A percentile compares a stretch with the other conserved stretches of the same genome.
Conservation (phyloP, 2,797 vertebrate species). For the Podarcis lilfordi region DNA sequence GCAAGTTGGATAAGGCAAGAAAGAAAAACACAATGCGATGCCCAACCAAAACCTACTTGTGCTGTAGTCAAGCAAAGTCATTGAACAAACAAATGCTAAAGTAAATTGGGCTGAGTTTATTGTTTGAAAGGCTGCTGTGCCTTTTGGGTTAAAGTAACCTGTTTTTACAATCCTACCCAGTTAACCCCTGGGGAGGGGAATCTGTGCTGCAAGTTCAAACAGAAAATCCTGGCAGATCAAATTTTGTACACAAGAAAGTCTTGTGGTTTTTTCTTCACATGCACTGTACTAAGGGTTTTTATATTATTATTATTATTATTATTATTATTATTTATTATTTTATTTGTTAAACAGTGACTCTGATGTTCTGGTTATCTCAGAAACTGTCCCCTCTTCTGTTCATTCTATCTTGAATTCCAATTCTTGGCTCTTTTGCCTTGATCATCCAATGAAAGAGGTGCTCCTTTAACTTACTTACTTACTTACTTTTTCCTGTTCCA, state of each 20-base stretch:
- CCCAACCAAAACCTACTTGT: conserved; percentile 38
- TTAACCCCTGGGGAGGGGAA: not conserved
- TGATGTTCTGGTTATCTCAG: not conserved
- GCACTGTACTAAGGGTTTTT: not conserved
- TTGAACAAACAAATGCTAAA: conserved; percentile 36
- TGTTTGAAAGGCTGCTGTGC: not conserved
- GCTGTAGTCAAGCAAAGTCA: not conserved
- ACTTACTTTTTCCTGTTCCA: not conserved
- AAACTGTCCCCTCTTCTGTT: too few species aligned
- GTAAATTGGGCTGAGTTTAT: conserved; percentile 15
- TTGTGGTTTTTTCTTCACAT: not conserved
- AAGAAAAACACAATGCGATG: conserved; percentile 38
- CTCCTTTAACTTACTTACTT: not conserved
- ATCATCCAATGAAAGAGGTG: not conserved
- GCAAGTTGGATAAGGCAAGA: not conserved
- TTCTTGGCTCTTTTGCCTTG: not conserved
- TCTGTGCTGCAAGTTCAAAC: not conserved
- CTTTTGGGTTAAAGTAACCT: conserved; percentile 9
- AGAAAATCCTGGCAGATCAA: not conserved
- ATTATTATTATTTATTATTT: too few species aligned
- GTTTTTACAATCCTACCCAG: not conserved
- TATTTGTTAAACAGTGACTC: not conserved
- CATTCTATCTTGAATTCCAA: not conserved
- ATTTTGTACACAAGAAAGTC: not conserved
- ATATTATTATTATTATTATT: too few species aligned